Conservation (phyloP, 2,888 invertebrate genomes). For the Protodeltote pygarga region DNA sequence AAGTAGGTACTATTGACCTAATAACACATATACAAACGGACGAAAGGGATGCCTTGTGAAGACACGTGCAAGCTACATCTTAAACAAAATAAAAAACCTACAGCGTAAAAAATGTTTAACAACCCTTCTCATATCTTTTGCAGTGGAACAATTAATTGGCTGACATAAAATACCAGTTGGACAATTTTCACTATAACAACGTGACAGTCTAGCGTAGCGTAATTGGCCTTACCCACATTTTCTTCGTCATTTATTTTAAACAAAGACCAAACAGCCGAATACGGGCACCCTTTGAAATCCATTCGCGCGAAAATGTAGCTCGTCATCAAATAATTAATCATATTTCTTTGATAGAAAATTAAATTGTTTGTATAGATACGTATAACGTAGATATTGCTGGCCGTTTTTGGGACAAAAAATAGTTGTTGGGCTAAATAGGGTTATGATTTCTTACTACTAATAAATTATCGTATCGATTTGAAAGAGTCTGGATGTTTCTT, state of each 20-base stretch:
- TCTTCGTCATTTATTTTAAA: constrained; percentile 24
- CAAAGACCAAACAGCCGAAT: constrained; percentile 31
- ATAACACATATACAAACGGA: too few species aligned
- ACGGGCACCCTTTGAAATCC: constrained; percentile 26
- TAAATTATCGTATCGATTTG: too few species aligned
- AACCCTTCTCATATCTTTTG: too few species aligned
- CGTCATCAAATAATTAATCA: constrained; percentile 44
- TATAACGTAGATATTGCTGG: constrained; percentile 12
- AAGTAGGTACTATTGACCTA: too few species aligned
- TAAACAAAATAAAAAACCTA: background rate
- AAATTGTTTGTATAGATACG: constrained; percentile 19
- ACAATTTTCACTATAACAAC: background rate
- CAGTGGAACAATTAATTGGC: too few species aligned
- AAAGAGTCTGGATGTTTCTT: too few species aligned
- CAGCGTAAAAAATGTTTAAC: too few species aligned
- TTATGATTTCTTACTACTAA: too few species aligned
- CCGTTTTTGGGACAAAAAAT: background rate
- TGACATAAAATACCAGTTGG: too few species aligned
- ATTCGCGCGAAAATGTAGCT: constrained; percentile 16
- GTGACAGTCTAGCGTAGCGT: background rate
- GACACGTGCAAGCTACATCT: too few species aligned
- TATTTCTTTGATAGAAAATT: constrained; percentile 31
- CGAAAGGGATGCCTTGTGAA: too few species aligned
- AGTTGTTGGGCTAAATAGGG: too few species aligned
- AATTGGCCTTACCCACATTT: constrained; percentile 10